These are phyloP conservation scores for Pogonomyrmex barbatus DNA, from an alignment of 1,140 invertebrate species.

Conservation along the genomic window DNA sequence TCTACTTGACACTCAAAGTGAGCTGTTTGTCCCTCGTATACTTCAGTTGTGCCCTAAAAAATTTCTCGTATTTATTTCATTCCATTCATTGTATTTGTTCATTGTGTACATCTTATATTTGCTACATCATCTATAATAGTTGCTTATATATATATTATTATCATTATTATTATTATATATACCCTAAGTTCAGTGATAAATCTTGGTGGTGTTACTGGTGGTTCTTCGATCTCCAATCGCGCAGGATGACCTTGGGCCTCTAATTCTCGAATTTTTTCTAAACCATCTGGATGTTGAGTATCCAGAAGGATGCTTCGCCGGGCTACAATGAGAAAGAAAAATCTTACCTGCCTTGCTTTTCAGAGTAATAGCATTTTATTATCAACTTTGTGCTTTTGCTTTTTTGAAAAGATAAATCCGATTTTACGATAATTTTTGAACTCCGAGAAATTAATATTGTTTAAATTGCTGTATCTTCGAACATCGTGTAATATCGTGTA, in stretches of 20 bases:
- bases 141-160: background rate
- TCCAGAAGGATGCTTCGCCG: conserved; percentile 94
- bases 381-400: background rate
- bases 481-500: background rate
- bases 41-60: conserved; percentile 91
- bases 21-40: conserved; percentile 94
- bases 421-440: background rate
- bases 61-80: conserved; percentile 15
- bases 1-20: conserved; percentile 97
- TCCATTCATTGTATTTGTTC: conserved; percentile 10
- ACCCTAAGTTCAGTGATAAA: conserved; percentile 92
- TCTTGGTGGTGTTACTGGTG: conserved; percentile 91
- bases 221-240: conserved; percentile 93
- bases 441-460: background rate
- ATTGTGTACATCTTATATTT: conserved; percentile 13
- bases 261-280: conserved; percentile 96
- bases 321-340: conserved; percentile 85
- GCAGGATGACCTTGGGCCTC: conserved; percentile 93
- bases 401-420: conserved; percentile 1
- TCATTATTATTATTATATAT: conserved; percentile 58
- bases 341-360: background rate
- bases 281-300: conserved; percentile 96
- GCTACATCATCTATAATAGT: conserved; percentile 15
- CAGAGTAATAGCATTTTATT: background rate
- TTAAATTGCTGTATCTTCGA: background rate